A percentile compares a stretch with the other conserved stretches of the same genome.
Conservation (phyloP, 2,113 vertebrate species). For the Microtus ochrogaster region DNA sequence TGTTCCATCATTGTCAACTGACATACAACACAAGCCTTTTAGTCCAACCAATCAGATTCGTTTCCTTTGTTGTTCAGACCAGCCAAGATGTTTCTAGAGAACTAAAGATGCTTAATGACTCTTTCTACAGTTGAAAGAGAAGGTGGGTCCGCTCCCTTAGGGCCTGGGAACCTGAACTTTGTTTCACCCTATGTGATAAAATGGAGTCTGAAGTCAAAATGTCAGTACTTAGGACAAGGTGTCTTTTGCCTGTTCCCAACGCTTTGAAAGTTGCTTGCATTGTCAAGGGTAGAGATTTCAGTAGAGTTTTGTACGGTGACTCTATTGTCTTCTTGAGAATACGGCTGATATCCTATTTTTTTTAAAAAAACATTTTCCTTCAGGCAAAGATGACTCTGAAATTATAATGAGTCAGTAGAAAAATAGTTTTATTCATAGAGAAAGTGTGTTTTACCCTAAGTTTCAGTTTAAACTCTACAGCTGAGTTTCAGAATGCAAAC, state of each 20-base stretch:
- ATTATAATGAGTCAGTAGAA: slow-evolving; percentile 17
- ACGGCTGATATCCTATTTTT: not conserved
- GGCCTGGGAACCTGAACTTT: not conserved
- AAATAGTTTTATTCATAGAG: slow-evolving; percentile 22
- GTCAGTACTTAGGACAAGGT: not conserved
- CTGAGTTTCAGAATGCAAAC: not conserved
- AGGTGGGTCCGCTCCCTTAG: not conserved
- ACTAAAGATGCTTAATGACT: not conserved
- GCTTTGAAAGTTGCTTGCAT: not conserved
- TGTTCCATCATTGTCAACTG: not conserved
- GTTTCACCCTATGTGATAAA: not conserved
- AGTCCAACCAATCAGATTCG: not conserved
- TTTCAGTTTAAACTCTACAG: slow-evolving; percentile 11
- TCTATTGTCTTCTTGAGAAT: not conserved
- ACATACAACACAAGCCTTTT: not conserved
- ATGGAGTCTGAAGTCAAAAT: not conserved
- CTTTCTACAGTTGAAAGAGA: not conserved
- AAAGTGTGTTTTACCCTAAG: not conserved
- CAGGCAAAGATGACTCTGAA: slow-evolving; percentile 34
- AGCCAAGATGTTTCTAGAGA: not conserved
- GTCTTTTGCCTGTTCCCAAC: not conserved
- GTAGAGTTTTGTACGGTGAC: not conserved
- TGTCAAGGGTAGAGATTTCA: not conserved
- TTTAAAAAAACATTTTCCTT: slow-evolving; percentile 36
- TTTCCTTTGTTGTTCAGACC: not conserved